Conservation (phyloP, 2,113 vertebrate species). For the Dicerorhinus sumatrensis region DNA sequence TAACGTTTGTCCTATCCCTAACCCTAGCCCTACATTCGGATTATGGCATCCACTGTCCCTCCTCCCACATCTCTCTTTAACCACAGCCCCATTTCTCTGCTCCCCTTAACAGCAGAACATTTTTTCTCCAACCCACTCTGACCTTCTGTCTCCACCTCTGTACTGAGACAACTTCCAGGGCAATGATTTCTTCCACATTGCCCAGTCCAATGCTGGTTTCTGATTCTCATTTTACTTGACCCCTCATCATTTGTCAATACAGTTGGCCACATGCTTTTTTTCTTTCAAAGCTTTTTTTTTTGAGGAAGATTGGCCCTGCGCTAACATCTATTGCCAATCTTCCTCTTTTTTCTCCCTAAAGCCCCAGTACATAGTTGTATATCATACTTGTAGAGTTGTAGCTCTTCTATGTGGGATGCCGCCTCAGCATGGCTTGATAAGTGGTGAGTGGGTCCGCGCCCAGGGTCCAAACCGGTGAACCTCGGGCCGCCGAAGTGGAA, state of each 20-base stretch:
- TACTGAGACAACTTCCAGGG: neutral
- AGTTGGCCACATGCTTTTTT: neutral
- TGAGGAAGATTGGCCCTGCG: too few relatives aligned
- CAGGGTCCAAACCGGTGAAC: too few relatives aligned
- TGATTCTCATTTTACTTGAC: neutral
- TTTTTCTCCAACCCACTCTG: neutral
- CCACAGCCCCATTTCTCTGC: neutral
- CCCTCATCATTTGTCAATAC: neutral
- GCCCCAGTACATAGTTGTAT: too few relatives aligned
- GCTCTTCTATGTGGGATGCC: too few relatives aligned
- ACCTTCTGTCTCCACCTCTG: neutral
- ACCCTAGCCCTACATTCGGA: neutral
- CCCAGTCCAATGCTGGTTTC: neutral
- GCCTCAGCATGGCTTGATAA: too few relatives aligned
- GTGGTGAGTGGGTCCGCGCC: too few relatives aligned
- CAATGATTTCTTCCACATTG: neutral
- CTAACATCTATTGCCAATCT: too few relatives aligned
- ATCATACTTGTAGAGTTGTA: too few relatives aligned
- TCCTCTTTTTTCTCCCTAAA: too few relatives aligned
- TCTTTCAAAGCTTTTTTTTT: too few relatives aligned
- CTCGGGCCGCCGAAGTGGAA: too few relatives aligned
- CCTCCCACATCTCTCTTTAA: neutral
- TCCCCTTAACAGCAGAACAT: neutral
- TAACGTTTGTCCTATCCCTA: neutral
- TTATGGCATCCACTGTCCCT: neutral